Percentiles rank a stretch among this genome's conserved stretches.
These are phyloP conservation scores for Nansenia antarctica DNA, from an alignment of 2,113 vertebrate species.

Conservation along the genomic window DNA sequence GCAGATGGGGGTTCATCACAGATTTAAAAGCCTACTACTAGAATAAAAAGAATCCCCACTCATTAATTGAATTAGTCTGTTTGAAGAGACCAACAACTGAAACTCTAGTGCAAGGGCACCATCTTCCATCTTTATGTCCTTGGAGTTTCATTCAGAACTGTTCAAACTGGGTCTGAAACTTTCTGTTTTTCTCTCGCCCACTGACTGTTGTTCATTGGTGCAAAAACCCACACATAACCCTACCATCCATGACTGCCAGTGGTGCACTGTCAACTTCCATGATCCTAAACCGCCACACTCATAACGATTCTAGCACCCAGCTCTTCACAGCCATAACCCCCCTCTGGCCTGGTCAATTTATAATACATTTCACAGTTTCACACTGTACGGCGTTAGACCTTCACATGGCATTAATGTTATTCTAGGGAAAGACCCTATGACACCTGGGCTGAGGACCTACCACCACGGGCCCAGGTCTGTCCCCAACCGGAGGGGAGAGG, in stretches of 20 bases:
- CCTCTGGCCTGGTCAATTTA: slow-evolving; percentile 65
- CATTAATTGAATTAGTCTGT: too few species aligned
- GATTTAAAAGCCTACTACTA: too few species aligned
- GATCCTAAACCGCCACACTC: slow-evolving; percentile 58
- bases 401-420: slow-evolving; percentile 65
- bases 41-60: not conserved
- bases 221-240: slow-evolving; percentile 40
- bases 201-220: slow-evolving; percentile 40
- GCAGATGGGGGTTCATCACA: too few species aligned
- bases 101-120: not conserved
- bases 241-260: slow-evolving; percentile 53
- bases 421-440: slow-evolving; percentile 50
- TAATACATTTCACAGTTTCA: slow-evolving; percentile 66
- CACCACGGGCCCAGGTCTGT: slow-evolving; percentile 27
- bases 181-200: slow-evolving; percentile 9
- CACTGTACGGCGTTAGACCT: slow-evolving; percentile 51
- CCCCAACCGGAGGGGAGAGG: slow-evolving; percentile 55
- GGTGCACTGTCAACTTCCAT: slow-evolving; percentile 59
- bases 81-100: too few species aligned
- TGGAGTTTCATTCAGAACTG: not conserved
- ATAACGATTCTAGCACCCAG: slow-evolving; percentile 59
- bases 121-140: not conserved
- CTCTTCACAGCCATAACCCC: slow-evolving; percentile 40
- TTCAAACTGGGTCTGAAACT: not conserved
- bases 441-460: slow-evolving; percentile 51